phyloP scores from a whole-genome alignment of 2,888 invertebrate genomes.

The Drosophila prostipennis region DNA sequence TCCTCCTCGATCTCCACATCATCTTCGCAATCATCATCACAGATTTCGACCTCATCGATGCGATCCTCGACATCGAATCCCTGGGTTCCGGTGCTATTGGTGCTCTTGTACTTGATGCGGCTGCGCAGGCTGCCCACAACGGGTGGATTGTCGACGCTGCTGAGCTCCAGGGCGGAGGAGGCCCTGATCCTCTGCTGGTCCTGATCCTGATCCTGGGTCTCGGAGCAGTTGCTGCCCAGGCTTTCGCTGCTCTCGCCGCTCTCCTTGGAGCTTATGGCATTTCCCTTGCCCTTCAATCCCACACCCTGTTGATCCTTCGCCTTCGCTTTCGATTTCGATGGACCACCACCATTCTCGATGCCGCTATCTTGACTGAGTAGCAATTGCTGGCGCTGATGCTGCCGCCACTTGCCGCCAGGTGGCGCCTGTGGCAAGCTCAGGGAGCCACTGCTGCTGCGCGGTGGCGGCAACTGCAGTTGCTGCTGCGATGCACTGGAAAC shows the following conservation, averaged over 20 bases:
- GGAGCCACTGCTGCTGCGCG: slow-evolving; percentile 81
- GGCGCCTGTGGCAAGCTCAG: slow-evolving; percentile 74
- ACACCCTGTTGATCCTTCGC: slow-evolving; percentile 1
- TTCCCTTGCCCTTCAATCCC: not conserved
- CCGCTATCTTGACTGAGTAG: slow-evolving; percentile 83
- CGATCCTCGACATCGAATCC: slow-evolving; percentile 79
- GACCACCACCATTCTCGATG: slow-evolving; percentile 73
- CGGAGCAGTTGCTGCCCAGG: slow-evolving; percentile 69
- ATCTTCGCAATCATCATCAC: slow-evolving; percentile 56
- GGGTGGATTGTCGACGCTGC: slow-evolving; percentile 34
- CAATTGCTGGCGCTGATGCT: slow-evolving; percentile 64
- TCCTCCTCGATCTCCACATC: slow-evolving; percentile 47
- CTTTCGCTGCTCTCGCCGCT: slow-evolving; percentile 77
- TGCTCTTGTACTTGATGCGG: slow-evolving; percentile 78
- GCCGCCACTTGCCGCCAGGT: slow-evolving; percentile 62
- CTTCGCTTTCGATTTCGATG: not conserved
- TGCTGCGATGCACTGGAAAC: slow-evolving; percentile 44
- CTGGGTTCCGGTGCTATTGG: slow-evolving; percentile 76
- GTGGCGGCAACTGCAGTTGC: slow-evolving; percentile 58
- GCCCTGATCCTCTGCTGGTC: slow-evolving; percentile 53
- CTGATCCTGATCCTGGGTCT: not conserved
- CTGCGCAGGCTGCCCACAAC: slow-evolving; percentile 45
- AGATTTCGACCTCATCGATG: slow-evolving; percentile 78
- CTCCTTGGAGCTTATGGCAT: slow-evolving; percentile 5
- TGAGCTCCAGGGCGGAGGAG: slow-evolving; percentile 65